These are phyloP conservation scores for Enteromius argenteus DNA, from an alignment of 2,797 vertebrate species.

Conservation along the genomic window DNA sequence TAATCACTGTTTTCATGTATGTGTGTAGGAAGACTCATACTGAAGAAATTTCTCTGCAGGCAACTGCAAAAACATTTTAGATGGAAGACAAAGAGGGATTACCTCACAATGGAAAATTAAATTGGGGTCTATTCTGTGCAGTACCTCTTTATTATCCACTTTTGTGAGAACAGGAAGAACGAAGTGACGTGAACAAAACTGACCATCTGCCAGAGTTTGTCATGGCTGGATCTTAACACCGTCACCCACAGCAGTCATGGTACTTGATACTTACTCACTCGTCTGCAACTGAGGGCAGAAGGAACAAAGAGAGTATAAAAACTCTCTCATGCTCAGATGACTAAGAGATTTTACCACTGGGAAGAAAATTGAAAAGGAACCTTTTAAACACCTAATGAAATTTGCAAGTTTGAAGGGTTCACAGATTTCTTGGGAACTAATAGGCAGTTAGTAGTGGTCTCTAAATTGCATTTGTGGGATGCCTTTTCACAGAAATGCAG, in stretches of 20 bases:
- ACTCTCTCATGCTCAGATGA: constrained; percentile 1
- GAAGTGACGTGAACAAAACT: constrained; percentile 35
- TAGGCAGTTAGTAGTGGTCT: constrained; percentile 2
- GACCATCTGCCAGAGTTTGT: constrained; percentile 57
- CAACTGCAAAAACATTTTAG: constrained; percentile 18
- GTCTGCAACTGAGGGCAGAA: constrained; percentile 43
- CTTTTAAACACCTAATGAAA: background rate
- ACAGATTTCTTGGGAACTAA: background rate
- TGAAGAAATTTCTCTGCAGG: constrained; percentile 19
- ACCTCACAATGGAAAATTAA: background rate
- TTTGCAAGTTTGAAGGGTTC: background rate
- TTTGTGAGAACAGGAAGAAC: constrained; percentile 43
- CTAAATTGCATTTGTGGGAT: background rate
- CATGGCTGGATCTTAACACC: constrained; percentile 51
- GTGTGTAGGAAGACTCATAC: constrained; percentile 5
- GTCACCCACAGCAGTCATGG: constrained; percentile 47
- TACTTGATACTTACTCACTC: constrained; percentile 48
- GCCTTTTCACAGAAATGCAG: background rate
- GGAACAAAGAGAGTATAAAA: constrained; percentile 38
- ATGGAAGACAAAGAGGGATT: background rate
- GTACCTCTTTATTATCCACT: background rate
- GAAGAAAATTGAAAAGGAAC: background rate
- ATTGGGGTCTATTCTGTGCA: background rate
- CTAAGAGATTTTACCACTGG: constrained; percentile 2
- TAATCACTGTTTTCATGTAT: constrained; percentile 38